A percentile compares a stretch with the other conserved stretches of the same genome.
phyloP scores from a whole-genome alignment of 2,113 vertebrate species.

The Myiopsitta monachus region DNA sequence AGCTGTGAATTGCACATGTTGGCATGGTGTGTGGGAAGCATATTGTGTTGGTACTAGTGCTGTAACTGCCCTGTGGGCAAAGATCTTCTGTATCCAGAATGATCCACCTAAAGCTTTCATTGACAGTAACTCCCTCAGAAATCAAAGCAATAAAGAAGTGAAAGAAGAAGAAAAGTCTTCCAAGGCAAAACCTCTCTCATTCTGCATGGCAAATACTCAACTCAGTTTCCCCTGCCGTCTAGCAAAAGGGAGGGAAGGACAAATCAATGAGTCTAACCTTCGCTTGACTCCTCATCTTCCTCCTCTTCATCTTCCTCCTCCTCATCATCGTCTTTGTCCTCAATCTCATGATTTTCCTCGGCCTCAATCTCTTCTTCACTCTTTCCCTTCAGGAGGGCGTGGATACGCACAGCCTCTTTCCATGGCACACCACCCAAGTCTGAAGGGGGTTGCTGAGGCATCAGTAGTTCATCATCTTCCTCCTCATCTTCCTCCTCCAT shows the following conservation, averaged over 20 bases:
- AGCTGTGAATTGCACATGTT: background rate
- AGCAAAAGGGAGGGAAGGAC: background rate
- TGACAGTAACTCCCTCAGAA: background rate
- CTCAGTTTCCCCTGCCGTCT: background rate
- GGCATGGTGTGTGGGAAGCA: background rate
- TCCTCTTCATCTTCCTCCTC: conserved; percentile 71
- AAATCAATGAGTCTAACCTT: conserved; percentile 77
- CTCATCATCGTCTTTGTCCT: conserved; percentile 54
- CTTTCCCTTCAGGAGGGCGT: conserved; percentile 84
- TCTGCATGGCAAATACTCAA: background rate
- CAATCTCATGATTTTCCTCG: conserved; percentile 52
- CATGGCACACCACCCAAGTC: conserved; percentile 92
- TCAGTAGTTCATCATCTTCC: conserved; percentile 69
- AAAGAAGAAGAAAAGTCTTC: background rate
- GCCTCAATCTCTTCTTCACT: conserved; percentile 68
- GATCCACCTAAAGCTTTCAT: background rate
- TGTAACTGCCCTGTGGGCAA: background rate
- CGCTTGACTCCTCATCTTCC: conserved; percentile 81
- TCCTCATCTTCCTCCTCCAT: conserved; percentile 85
- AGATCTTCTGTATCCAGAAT: background rate
- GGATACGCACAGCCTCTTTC: conserved; percentile 91
- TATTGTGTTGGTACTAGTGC: background rate
- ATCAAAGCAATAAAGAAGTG: background rate
- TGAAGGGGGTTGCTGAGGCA: conserved; percentile 72
- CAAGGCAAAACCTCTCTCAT: background rate